Conservation (phyloP, 1,140 invertebrate genomes). For the Holotrichia oblita region DNA sequence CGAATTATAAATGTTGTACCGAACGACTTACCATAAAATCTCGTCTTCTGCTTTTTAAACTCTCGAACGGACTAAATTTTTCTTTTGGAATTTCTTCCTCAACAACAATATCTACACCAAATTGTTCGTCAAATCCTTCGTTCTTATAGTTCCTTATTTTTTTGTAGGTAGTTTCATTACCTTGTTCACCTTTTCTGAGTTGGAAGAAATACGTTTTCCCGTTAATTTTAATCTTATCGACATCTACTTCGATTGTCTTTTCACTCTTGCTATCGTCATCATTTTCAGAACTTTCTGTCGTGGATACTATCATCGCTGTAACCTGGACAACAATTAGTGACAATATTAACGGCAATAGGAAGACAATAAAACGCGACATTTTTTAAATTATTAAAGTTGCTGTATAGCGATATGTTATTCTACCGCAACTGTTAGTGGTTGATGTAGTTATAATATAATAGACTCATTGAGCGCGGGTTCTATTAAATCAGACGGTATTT, state of each 20-base stretch:
- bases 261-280: background rate
- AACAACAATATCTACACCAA: background rate
- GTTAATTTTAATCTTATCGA: slow-evolving; percentile 31
- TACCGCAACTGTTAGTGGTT: background rate
- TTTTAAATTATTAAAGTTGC: background rate
- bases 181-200: slow-evolving; percentile 7
- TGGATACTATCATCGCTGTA: background rate
- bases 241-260: background rate
- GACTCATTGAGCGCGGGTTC: slow-evolving; percentile 9
- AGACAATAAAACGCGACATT: slow-evolving; percentile 20
- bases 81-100: background rate
- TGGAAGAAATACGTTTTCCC: slow-evolving; percentile 35
- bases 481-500: slow-evolving; percentile 39
- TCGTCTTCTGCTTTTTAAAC: slow-evolving; percentile 34
- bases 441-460: slow-evolving; percentile 16
- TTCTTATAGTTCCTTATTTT: background rate
- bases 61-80: slow-evolving; percentile 20
- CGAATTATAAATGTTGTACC: background rate
- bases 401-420: background rate
- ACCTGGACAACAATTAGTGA: background rate
- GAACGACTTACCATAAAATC: slow-evolving; percentile 24
- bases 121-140: background rate
- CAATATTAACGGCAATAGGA: slow-evolving; percentile 10
- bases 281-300: background rate
- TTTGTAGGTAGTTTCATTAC: slow-evolving; percentile 21